Evolutionary conservation across 2,888 invertebrate species (phyloP), one percentile per base, ranked within the genome.

Genomic region (Patella pellucida): DNA sequence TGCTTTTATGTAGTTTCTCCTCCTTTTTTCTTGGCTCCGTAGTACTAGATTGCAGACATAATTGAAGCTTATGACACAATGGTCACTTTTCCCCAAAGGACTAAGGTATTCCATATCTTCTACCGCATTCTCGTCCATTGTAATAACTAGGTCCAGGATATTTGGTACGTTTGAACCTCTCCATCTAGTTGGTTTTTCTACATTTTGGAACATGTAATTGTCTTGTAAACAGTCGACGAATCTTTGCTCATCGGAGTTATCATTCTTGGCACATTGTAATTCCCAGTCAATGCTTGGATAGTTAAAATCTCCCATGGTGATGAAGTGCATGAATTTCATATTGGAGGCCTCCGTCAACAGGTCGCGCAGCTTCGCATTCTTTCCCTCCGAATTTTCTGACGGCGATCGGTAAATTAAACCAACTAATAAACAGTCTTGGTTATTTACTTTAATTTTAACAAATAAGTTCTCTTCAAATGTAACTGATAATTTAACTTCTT

Each of bases 71-170:
- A 27, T 27, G 3, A 27, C 27, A 27, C 27, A 27, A 52, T 56
- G 56, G 56, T 56, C 56, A 19, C 56, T 56, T 15, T 56, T 56
- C n/a, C 56, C 56, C n/a, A 56, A n/a, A n/a, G 56, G 56, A n/a
- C n/a, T 16, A 9, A 9, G 56, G 2, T 16, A n/a, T 9, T 7
- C 19, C 19, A 56, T 7, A 56, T 56, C 14, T 56, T 16, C 16
- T 1, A 56, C 19, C 5, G 19, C 19, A 19, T 56, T 15, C 19
- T 56, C 56, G 14, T 56, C 56, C 19, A 9, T 56, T 9, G 56
- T 56, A 14, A 56, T n/a, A 14, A 56, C 19, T 56, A 56, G 19
- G 19, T 56, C 56, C 56, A 56, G 16, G 4, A 56, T n/a, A 5
- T 16, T n/a, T 56, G 56, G 56, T 56, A 19, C 19, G 56, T 56